These are phyloP conservation scores for Scaptomyza cyrtandrae DNA, from an alignment of 2,888 invertebrate species.

Conservation along the genomic window DNA sequence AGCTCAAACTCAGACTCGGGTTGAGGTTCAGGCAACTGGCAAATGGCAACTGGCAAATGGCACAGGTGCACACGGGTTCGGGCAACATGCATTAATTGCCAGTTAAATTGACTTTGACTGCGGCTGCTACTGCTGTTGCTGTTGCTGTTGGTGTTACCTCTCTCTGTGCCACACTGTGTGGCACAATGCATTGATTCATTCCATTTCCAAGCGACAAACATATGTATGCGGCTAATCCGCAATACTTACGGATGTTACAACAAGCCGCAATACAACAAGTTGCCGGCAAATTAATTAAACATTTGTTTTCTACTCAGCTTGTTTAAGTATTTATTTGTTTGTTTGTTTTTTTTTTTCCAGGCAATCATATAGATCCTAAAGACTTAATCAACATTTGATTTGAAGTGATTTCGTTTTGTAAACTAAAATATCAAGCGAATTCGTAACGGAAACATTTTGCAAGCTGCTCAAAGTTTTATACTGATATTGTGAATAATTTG, in stretches of 20 bases:
- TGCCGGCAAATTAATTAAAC: constrained; percentile 12
- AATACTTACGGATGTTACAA: not conserved
- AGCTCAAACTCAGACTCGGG: no score
- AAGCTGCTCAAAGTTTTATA: not conserved
- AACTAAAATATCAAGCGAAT: not conserved
- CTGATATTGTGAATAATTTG: not conserved
- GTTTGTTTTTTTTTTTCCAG: no score
- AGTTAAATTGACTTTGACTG: constrained; percentile 81
- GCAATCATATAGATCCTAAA: no score
- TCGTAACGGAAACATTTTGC: constrained; percentile 1
- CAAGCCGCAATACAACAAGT: constrained; percentile 2
- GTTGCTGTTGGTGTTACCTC: no score
- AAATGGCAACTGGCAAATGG: not conserved
- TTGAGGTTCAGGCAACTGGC: not conserved
- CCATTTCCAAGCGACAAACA: constrained; percentile 4
- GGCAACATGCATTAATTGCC: constrained; percentile 81
- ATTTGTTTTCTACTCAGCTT: not conserved
- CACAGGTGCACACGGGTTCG: constrained; percentile 20
- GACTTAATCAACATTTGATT: no score
- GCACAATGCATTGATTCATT: constrained; percentile 48
- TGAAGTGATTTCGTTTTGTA: no score
- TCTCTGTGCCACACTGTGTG: not conserved
- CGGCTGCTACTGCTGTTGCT: not conserved
- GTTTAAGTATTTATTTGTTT: no score
- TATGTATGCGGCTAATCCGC: constrained; percentile 9